Percentiles rank a stretch among this genome's conserved stretches.
These are phyloP conservation scores for Chrysolina haemoptera DNA, from an alignment of 2,888 invertebrate species.

Conservation along the genomic window DNA sequence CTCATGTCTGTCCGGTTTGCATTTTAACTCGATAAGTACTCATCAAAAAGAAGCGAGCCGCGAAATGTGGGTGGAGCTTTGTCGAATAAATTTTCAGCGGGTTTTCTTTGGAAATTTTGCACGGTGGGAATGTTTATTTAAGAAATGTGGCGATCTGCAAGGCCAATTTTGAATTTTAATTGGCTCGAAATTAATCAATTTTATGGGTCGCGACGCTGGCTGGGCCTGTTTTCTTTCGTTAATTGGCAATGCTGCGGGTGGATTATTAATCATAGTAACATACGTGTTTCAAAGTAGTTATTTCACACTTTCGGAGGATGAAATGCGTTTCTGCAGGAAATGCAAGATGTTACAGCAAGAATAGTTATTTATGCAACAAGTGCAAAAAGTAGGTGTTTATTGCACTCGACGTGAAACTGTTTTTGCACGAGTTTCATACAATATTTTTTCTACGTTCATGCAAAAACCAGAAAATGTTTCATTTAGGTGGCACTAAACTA, in stretches of 20 bases:
- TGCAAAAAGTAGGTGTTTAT: too few relatives aligned
- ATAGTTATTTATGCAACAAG: too few relatives aligned
- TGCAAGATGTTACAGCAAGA: too few relatives aligned
- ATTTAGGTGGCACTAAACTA: too few relatives aligned
- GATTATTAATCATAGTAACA: neutral
- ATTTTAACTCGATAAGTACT: neutral
- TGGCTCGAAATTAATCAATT: neutral
- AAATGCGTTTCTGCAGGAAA: too few relatives aligned
- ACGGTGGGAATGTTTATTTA: neutral
- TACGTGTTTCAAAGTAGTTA: neutral
- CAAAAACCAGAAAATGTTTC: too few relatives aligned
- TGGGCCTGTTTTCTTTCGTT: neutral
- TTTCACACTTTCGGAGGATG: too few relatives aligned
- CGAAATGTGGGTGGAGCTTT: neutral
- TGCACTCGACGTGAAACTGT: too few relatives aligned
- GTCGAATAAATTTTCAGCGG: neutral
- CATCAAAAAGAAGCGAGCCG: neutral
- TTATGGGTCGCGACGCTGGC: neutral
- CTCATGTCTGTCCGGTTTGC: neutral
- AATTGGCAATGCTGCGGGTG: neutral
- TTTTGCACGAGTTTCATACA: too few relatives aligned
- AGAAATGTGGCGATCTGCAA: neutral
- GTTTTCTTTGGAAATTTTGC: constrained; percentile 1
- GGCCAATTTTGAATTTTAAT: neutral
- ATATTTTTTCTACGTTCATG: too few relatives aligned